These are phyloP conservation scores for Thereva unica DNA, from an alignment of 2,888 invertebrate species.

Conservation along the genomic window DNA sequence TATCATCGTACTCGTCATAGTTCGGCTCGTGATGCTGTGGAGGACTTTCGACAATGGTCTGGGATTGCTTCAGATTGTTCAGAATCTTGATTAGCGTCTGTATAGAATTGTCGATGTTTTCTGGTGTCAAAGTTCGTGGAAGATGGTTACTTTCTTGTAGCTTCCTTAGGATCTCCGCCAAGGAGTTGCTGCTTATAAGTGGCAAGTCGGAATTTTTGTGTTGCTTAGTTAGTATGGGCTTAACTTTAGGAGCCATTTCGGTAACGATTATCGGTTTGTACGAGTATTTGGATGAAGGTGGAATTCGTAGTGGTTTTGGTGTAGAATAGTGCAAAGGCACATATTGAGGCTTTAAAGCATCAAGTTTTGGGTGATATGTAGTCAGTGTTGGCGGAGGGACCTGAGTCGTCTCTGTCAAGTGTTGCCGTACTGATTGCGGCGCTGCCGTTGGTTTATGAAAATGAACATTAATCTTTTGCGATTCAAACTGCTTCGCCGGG, in stretches of 20 bases:
- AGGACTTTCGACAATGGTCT: constrained; percentile 53
- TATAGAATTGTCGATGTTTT: constrained; percentile 79
- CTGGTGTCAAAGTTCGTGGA: constrained; percentile 74
- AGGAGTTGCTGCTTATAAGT: constrained; percentile 55
- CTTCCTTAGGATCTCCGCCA: constrained; percentile 69
- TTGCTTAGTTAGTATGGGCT: background rate
- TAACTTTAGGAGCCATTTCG: background rate
- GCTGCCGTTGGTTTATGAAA: constrained; percentile 29
- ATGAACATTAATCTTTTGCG: constrained; percentile 24
- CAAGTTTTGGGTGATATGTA: constrained; percentile 35
- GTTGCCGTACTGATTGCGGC: constrained; percentile 36
- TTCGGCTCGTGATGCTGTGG: constrained; percentile 54
- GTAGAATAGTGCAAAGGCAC: background rate
- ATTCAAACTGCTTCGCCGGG: constrained; percentile 8
- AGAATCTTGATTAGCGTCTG: constrained; percentile 76
- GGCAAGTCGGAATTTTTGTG: constrained; percentile 44
- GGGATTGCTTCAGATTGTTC: constrained; percentile 65
- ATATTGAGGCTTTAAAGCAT: background rate
- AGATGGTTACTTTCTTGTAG: constrained; percentile 75
- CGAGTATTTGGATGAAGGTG: constrained; percentile 4
- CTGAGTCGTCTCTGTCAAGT: constrained; percentile 42
- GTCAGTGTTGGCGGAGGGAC: constrained; percentile 36
- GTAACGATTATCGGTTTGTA: constrained; percentile 30
- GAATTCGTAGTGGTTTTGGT: constrained; percentile 23
- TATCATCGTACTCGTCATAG: constrained; percentile 46